These are phyloP conservation scores for Crenichthys baileyi DNA, from an alignment of 2,797 vertebrate species.

Conservation along the genomic window DNA sequence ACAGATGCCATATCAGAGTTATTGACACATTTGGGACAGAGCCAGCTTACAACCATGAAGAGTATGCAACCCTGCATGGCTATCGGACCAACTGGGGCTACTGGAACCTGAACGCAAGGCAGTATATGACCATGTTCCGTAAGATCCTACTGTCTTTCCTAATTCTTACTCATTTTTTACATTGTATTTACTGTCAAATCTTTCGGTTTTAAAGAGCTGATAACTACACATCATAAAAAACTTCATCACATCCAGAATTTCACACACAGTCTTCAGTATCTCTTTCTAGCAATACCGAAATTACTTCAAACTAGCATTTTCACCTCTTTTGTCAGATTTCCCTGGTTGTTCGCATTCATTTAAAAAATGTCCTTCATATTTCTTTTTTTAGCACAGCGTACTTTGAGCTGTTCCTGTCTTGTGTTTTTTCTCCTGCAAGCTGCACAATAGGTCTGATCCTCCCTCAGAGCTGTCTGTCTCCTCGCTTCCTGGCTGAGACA, in stretches of 20 bases:
- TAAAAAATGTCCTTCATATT: constrained; percentile 49
- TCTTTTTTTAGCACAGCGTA: constrained; percentile 61
- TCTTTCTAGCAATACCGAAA: constrained; percentile 32
- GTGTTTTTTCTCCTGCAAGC: constrained; percentile 19
- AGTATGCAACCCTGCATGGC: constrained; percentile 92
- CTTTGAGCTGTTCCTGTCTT: constrained; percentile 34
- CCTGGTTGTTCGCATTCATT: constrained; percentile 59
- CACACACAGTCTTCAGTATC: constrained; percentile 17
- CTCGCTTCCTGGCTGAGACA: constrained; percentile 33
- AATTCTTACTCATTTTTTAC: not conserved
- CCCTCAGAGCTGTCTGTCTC: constrained; percentile 22
- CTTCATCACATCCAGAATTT: not conserved
- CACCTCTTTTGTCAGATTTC: constrained; percentile 62
- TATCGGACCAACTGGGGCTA: constrained; percentile 99
- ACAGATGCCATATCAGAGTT: constrained; percentile 93
- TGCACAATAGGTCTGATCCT: constrained; percentile 41
- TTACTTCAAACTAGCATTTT: constrained; percentile 36
- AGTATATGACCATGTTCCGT: constrained; percentile 99
- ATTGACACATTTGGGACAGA: constrained; percentile 98
- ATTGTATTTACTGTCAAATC: no score
- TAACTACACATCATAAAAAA: not conserved
- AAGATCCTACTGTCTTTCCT: constrained; percentile 66
- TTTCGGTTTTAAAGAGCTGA: not conserved
- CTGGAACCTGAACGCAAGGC: constrained; percentile 94
- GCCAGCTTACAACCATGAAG: constrained; percentile 95